phyloP scores from a whole-genome alignment of 2,113 vertebrate genomes.

The Mionectes macconnelli region DNA sequence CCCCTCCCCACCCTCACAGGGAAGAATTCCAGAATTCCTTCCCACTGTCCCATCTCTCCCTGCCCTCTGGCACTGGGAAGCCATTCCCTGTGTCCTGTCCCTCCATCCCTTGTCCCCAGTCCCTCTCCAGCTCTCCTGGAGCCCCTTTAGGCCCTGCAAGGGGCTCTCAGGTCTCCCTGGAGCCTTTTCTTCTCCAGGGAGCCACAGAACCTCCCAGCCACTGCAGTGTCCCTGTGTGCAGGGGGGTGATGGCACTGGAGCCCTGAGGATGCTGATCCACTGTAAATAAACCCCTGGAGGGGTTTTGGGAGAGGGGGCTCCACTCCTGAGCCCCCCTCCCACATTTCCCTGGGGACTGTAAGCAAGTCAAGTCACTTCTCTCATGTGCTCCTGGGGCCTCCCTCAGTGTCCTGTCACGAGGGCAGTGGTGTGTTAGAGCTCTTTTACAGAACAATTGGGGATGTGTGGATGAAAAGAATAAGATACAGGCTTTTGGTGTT shows the following conservation, averaged over 20 bases:
- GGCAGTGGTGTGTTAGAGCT: background rate
- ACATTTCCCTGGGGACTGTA: background rate
- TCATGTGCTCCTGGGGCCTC: fast-evolving
- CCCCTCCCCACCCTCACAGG: fast-evolving
- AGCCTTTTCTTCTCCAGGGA: background rate
- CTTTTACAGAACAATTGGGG: background rate
- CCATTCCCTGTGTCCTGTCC: background rate
- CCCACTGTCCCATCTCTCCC: background rate
- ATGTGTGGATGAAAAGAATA: background rate
- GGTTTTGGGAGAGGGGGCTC: background rate
- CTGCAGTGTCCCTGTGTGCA: background rate
- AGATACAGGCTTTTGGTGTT: background rate
- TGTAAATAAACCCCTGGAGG: fast-evolving
- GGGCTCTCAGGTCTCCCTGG: background rate
- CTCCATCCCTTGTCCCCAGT: background rate
- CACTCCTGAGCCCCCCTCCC: background rate
- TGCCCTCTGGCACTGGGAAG: background rate
- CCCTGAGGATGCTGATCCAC: background rate
- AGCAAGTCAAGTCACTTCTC: background rate
- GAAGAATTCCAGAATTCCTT: background rate
- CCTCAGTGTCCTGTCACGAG: background rate
- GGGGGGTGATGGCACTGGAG: background rate
- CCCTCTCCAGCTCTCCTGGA: background rate
- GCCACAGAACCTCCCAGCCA: background rate
- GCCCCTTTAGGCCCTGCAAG: background rate